Conservation (phyloP, 2,113 vertebrate genomes). For the Urocitellus parryii region DNA sequence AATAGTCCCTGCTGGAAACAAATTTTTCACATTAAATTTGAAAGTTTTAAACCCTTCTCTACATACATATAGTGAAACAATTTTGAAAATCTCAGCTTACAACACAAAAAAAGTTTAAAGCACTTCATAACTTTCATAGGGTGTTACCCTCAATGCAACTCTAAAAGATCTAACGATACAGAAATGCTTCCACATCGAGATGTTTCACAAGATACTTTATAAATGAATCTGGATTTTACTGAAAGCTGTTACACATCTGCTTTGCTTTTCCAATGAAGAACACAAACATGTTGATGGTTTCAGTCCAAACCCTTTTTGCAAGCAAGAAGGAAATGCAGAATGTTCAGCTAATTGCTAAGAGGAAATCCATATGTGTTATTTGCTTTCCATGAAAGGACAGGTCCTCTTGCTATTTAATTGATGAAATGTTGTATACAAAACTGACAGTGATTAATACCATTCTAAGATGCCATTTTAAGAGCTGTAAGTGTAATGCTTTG, state of each 20-base stretch:
- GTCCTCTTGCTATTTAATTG: constrained; percentile 81
- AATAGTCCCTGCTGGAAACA: constrained; percentile 77
- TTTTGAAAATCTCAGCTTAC: constrained; percentile 69
- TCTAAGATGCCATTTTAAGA: constrained; percentile 79
- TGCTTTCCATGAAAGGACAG: constrained; percentile 60
- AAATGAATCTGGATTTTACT: constrained; percentile 65
- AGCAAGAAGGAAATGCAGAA: constrained; percentile 79
- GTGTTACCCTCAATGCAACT: constrained; percentile 51
- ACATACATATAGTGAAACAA: constrained; percentile 63
- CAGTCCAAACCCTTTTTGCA: constrained; percentile 76
- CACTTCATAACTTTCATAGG: constrained; percentile 64
- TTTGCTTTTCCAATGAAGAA: constrained; percentile 80
- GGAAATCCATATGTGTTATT: constrained; percentile 80
- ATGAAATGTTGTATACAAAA: constrained; percentile 78
- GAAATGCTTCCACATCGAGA: constrained; percentile 75
- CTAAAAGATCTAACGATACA: constrained; percentile 70
- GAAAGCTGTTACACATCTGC: constrained; percentile 81
- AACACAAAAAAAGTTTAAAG: constrained; percentile 73
- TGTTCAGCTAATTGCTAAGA: constrained; percentile 78
- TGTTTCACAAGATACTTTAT: constrained; percentile 70
- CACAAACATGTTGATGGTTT: constrained; percentile 77
- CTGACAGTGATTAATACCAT: constrained; percentile 76
- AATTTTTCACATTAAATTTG: constrained; percentile 80
- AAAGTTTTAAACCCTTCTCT: constrained; percentile 62
- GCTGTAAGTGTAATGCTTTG: constrained; percentile 75